Evolutionary conservation across 1,140 invertebrate genomes (phyloP).

Genomic region (Drosophila mauritiana): DNA sequence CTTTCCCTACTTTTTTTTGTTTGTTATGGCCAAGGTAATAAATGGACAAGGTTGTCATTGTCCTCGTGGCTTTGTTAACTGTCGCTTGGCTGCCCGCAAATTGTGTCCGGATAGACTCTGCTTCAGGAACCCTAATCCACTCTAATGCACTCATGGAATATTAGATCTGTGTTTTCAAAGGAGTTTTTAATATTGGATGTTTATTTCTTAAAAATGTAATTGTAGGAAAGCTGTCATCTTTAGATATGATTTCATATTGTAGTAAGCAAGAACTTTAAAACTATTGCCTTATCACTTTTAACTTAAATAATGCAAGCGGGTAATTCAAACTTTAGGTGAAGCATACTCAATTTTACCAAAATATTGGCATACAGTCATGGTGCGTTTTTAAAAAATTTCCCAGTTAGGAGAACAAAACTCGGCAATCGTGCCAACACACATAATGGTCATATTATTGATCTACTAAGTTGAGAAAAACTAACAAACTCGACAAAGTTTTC

Average conservation of each 20-base stretch:
- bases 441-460: slow-evolving; percentile 26
- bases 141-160: slow-evolving; percentile 17
- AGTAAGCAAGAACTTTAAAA: too few relatives aligned
- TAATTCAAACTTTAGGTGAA: background rate
- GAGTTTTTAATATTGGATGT: background rate
- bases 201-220: background rate
- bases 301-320: too few relatives aligned
- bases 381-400: too few relatives aligned
- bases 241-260: too few relatives aligned
- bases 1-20: slow-evolving; percentile 50
- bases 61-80: background rate
- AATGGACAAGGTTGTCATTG: slow-evolving; percentile 49
- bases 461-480: slow-evolving; percentile 12
- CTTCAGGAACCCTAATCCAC: background rate
- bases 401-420: background rate
- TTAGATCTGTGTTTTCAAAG: background rate
- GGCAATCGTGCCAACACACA: background rate
- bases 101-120: slow-evolving; percentile 1
- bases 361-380: too few relatives aligned
- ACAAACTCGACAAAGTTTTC: slow-evolving; percentile 31
- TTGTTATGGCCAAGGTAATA: slow-evolving; percentile 58
- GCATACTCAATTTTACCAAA: too few relatives aligned
- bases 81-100: slow-evolving; percentile 27
- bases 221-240: too few relatives aligned
- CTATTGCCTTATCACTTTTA: background rate